Evolutionary conservation across 2,113 vertebrate genomes (phyloP).

Genomic region (Sinocyclocheilus maitianheensis): DNA sequence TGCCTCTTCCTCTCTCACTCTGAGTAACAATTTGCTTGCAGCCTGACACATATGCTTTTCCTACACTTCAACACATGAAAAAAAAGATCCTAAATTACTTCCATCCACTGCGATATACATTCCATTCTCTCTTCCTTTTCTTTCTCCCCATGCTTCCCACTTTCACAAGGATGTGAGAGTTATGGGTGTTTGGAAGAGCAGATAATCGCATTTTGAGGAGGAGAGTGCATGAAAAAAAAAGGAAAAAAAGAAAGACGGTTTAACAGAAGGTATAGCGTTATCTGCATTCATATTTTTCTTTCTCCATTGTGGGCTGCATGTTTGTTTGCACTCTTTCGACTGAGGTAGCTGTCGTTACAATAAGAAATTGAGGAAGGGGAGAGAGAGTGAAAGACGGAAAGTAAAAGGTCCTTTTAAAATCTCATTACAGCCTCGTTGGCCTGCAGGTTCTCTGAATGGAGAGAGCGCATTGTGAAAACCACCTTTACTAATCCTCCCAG

Average conservation of each 20-base stretch:
- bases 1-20: neutral
- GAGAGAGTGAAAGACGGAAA: neutral
- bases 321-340: neutral
- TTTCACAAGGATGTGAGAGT: neutral
- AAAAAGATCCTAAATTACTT: neutral
- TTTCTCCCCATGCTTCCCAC: neutral
- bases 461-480: constrained; percentile 19
- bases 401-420: constrained; percentile 22
- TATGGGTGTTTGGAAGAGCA: neutral
- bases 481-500: constrained; percentile 33
- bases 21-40: neutral
- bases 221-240: neutral
- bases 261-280: neutral
- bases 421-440: neutral
- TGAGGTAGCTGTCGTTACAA: neutral
- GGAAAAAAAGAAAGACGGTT: neutral
- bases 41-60: constrained; percentile 18
- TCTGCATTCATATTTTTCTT: neutral
- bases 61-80: constrained; percentile 13
- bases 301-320: neutral
- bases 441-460: constrained; percentile 15
- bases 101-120: neutral
- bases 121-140: neutral
- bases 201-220: constrained; percentile 20
- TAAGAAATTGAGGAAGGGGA: neutral